Evolutionary conservation across 1,140 invertebrate genomes (phyloP), one percentile per base, ranked within the genome.

Genomic region (Cyrtorhinus lividipennis): DNA sequence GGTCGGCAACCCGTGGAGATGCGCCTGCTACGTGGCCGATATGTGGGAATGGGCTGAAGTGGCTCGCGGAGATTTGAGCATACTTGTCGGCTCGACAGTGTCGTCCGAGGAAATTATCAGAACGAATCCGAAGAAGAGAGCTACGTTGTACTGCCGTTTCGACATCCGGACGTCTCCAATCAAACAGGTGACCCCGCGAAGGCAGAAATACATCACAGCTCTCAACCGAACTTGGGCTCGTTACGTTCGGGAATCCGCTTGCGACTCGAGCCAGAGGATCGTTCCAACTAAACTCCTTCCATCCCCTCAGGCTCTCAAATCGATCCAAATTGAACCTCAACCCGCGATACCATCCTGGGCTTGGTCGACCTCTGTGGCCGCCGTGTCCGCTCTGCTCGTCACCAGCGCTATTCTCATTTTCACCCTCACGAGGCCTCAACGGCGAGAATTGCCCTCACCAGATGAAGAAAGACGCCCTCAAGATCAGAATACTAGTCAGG

Each of bases 11-110:
- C 84, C 83, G 0, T 86, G 84, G 73, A 72, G 78, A 48, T 86
- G 84, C 66, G 81, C 84, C 67, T 87, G 84, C 65, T 80, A 81
- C 25, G 78, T 86, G 38, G 78, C 78, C 0, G 81, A 85, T 30
- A 81, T 84, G 75, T 86, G 83, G 84, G 78, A 84, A 66, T 87
- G 84, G 84, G 83, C 83, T 0, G 70, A 79, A 22, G 77, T 80
- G 67, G 77, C 78, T 1, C 83, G 83, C 65, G 81, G 81, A 10
- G 80, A 84, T 69, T 70, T 85, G 13, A 77, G 81, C 26, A 77
- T 85, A 15, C 71, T 85, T 2, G 74, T 84, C 12, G 83, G 83
- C 53, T 83, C 83, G 3, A 79, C 81, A 44, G 79, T 82, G 1
- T 77, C 76, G 1, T 76, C 77, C 25, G 78, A 78, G 65, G 78